Conservation (phyloP, 1,140 invertebrate species). For the Drosophila lini region DNA sequence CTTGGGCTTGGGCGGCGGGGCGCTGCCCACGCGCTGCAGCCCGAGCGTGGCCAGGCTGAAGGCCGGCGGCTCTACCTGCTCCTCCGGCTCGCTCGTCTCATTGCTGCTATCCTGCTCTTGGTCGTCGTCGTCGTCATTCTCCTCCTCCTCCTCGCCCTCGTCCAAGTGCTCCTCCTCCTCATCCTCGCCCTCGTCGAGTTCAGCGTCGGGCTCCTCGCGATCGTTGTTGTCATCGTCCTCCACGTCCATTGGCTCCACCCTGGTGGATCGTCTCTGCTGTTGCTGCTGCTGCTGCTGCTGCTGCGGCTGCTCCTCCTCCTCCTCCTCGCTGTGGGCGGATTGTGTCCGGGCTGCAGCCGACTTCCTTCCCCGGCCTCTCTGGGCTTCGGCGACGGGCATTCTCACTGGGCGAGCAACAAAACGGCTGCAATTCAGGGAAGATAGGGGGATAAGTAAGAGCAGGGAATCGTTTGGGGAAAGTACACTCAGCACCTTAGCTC, state of each 20-base stretch:
- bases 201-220: slow-evolving; percentile 16
- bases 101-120: slow-evolving; percentile 75
- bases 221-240: slow-evolving; percentile 40
- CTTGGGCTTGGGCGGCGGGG: slow-evolving; percentile 88
- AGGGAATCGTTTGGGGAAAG: too few species aligned
- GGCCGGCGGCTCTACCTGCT: slow-evolving; percentile 88
- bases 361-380: slow-evolving; percentile 50
- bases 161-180: slow-evolving; percentile 34
- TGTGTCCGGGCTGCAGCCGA: slow-evolving; percentile 25
- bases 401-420: slow-evolving; percentile 36
- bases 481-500: too few species aligned
- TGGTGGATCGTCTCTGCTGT: slow-evolving; percentile 2
- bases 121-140: slow-evolving; percentile 22
- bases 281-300: not conserved
- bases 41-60: slow-evolving; percentile 91
- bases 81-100: slow-evolving; percentile 67
- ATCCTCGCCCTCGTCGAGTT: slow-evolving; percentile 32
- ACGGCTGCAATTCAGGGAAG: slow-evolving; percentile 38
- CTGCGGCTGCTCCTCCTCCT: slow-evolving; percentile 2
- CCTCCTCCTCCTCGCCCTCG: slow-evolving; percentile 40
- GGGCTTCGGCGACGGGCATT: slow-evolving; percentile 62
- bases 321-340: slow-evolving; percentile 27
- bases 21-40: slow-evolving; percentile 91
- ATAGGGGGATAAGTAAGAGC: not conserved
- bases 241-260: slow-evolving; percentile 11